Base-by-base conservation (phyloP, 2,888 invertebrate species). In the Brenthis hecate region DNA sequence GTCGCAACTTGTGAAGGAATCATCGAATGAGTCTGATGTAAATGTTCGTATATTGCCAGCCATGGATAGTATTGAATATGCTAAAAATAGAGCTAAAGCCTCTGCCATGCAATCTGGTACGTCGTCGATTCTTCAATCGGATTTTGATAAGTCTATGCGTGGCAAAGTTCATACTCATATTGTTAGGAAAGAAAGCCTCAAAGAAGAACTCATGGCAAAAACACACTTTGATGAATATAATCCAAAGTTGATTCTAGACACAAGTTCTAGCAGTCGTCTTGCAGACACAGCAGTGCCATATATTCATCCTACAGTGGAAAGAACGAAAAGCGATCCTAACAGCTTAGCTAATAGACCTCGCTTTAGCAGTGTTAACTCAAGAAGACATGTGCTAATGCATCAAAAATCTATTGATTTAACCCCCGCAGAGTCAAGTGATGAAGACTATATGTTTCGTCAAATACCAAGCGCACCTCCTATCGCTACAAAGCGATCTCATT, bases 261-360 rank as follows among this genome's bases (percentile, higher is more conserved):
- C 94, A 1, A 93, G 93, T 75, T 93, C 94, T 23, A 93, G 91
- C 72, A 93, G 93, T 73, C 88, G 92, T 62, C 83, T 93, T 32
- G 87, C 92, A 13, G 92, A 94, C 75, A 92, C 87, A 8, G 89
- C 93, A 6, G 87, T 94, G 14, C 93, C 92, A 13, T 95, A 94
- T 77, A 89, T 94, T 6, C 96, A 96, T 81, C 94, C 95, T 32
- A 95, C 96, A 0, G 96, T 97, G 0, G 97, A 97, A 83, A 94
- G 97, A 72, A 97, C 97, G 5, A 97, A 97, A 84, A 97, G 97
- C 78, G 97, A 97, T 91, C 97, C 97, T 0, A 97, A 97, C 82
- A 96, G 95, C 48, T 89, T 96, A 64, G 96, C 96, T 0, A 95
- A 95, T 77, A 93, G 96, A 68, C 95, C 96, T 71, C 93, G 96